Evolutionary conservation across 2,113 vertebrate genomes (phyloP).

Genomic region (Eptesicus fuscus): DNA sequence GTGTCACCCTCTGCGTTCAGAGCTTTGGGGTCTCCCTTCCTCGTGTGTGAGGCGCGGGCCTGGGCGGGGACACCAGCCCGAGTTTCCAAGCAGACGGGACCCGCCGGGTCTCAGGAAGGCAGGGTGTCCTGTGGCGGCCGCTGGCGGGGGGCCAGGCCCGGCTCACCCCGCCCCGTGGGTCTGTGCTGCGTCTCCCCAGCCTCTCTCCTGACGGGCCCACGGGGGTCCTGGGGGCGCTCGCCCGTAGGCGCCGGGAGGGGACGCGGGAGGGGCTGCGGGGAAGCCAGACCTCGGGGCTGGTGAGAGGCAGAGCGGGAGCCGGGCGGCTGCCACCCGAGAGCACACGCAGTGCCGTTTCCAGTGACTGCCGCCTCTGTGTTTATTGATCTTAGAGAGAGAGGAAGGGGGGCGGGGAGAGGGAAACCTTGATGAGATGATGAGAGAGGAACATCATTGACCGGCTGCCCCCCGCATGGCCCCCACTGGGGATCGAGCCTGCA

Average conservation of each 20-base stretch:
- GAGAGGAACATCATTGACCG: no score
- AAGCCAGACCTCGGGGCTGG: neutral
- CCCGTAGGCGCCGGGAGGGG: neutral
- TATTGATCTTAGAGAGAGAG: no score
- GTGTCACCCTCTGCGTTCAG: neutral
- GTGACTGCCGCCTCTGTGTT: no score
- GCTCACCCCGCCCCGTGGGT: accelerated
- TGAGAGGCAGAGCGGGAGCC: no score
- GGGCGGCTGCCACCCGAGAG: accelerated
- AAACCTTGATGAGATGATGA: no score
- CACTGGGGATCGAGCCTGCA: no score
- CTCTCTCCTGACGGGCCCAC: neutral
- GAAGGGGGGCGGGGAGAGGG: no score
- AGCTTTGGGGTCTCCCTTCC: neutral
- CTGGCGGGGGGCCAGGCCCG: accelerated
- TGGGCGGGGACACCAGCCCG: accelerated
- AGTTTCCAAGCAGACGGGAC: accelerated
- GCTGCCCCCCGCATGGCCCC: no score
- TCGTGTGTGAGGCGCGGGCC: neutral
- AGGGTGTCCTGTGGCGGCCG: accelerated
- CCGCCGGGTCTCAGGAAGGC: neutral
- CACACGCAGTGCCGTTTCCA: accelerated
- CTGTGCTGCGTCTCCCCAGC: accelerated
- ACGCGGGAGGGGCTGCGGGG: accelerated
- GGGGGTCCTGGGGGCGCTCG: neutral